phyloP scores from a whole-genome alignment of 2,797 vertebrate genomes.

The Enteromius paludinosus region DNA sequence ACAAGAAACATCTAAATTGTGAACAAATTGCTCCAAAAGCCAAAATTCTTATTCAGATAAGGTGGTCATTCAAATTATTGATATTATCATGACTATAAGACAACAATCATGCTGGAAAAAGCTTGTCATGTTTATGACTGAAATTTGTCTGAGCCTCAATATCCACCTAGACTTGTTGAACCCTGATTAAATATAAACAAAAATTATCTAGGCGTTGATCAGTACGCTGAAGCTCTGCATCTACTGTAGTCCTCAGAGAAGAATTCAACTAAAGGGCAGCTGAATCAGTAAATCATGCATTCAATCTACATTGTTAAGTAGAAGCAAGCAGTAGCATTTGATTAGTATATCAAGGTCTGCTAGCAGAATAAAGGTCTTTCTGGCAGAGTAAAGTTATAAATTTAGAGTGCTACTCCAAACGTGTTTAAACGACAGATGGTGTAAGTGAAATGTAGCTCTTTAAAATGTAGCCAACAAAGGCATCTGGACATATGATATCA shows the following conservation, averaged over 20 bases:
- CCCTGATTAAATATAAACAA: background rate
- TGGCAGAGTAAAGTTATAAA: background rate
- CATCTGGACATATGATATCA: background rate
- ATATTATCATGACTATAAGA: background rate
- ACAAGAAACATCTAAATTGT: conserved; percentile 22
- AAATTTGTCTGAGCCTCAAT: background rate
- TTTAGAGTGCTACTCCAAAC: background rate
- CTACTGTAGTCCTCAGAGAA: conserved; percentile 7
- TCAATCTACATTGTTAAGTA: conserved; percentile 16
- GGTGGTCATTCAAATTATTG: background rate
- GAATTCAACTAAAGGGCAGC: conserved; percentile 6
- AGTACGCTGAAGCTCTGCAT: conserved; percentile 15
- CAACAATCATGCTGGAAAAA: background rate
- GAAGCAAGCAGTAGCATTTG: conserved; percentile 12
- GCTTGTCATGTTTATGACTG: conserved; percentile 3
- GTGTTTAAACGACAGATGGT: background rate
- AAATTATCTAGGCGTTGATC: conserved; percentile 1
- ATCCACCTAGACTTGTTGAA: background rate
- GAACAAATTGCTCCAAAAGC: background rate
- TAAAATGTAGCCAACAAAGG: background rate
- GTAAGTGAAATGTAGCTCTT: background rate
- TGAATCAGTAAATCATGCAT: conserved; percentile 26
- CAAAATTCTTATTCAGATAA: conserved; percentile 9
- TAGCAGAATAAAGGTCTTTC: background rate
- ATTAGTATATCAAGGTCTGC: conserved; percentile 1